Base-by-base conservation (phyloP, 2,888 invertebrate species). In the Drosophila paramelanica region DNA sequence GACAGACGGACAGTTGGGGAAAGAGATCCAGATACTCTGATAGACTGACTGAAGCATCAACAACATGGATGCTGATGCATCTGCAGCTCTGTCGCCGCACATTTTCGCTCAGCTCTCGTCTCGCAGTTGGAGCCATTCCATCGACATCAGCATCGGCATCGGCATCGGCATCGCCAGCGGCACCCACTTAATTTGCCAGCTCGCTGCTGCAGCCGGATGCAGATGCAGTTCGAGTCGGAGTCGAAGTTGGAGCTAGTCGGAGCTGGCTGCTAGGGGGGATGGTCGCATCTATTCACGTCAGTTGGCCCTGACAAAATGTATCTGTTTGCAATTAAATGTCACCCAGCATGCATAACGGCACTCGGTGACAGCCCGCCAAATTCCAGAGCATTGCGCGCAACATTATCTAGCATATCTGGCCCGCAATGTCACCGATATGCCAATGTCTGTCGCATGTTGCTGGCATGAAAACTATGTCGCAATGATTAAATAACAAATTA, bases 261-360 rank as follows among this genome's bases (percentile, higher is more conserved):
- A 17, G 17, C 47, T 47, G 39, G 42, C 45, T 46, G 50, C 39
- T 11, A 31, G 67, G 50, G 33, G 42, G 31, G 46, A 47, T 27
- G 55, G 50, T 33, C 57, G 61, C 71, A 76, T 71, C 77, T 71
- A 70, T 86, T 64, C 68, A 49, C 56, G 58, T 84, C 73, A 61
- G 55, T 70, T 73, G 68, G 64, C 68, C 59, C 73, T 85, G 89
- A 86, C 89, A 89, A 86, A 85, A 75, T 86, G 89, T 86, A 88
- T 85, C 85, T 85, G 89, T 82, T 89, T 79, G 85, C 85, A 85
- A 85, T 85, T 85, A 85, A 88, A 82, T 88, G 88, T 85, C 88
- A 89, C 56, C 86, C 67, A 72, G 55, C 53, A 72, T 58, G 68
- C 74, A 67, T 66, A 73, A 66, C 72, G 68, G 58, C 75, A 65